Evolutionary conservation across 2,888 invertebrate species (phyloP).

Genomic region (Caenorhabditis sp.): DNA sequence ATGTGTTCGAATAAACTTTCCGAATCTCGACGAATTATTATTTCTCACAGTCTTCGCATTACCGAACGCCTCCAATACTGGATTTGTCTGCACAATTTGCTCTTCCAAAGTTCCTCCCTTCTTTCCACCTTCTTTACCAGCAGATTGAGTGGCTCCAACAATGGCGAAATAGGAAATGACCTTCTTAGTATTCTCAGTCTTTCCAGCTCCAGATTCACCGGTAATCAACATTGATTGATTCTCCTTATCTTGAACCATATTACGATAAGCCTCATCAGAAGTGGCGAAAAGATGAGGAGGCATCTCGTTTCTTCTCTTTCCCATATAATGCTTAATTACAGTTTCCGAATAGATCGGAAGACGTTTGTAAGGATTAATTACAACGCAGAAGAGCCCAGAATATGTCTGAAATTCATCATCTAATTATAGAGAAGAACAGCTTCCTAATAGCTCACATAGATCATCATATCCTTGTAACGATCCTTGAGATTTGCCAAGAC

Average conservation of each 20-base stretch:
- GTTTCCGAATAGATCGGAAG: conserved; percentile 69
- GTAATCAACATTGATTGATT: conserved; percentile 91
- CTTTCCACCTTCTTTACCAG: conserved; percentile 45
- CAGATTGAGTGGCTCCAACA: conserved; percentile 77
- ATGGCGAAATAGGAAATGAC: conserved; percentile 95
- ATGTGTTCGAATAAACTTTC: conserved; percentile 99
- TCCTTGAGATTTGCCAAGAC: conserved; percentile 98
- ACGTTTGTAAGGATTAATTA: conserved; percentile 71
- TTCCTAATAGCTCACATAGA: conserved; percentile 55
- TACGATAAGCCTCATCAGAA: conserved; percentile 97
- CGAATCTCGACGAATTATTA: conserved; percentile 99
- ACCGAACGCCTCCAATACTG: conserved; percentile 77
- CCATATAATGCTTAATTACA: conserved; percentile 67
- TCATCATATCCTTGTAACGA: conserved; percentile 79
- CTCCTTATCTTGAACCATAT: conserved; percentile 85
- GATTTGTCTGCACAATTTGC: conserved; percentile 99
- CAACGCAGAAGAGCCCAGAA: conserved; percentile 71
- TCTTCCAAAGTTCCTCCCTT: conserved; percentile 84
- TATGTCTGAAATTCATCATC: conserved; percentile 55
- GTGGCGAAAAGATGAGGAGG: conserved; percentile 90
- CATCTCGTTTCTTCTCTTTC: conserved; percentile 71
- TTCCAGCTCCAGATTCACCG: conserved; percentile 99
- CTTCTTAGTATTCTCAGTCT: conserved; percentile 93
- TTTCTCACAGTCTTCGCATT: conserved; percentile 99
- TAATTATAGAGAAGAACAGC: background rate